A percentile compares a stretch with the other conserved stretches of the same genome.
Conservation (phyloP, 2,797 vertebrate genomes). For the Holocentrus rufus region DNA sequence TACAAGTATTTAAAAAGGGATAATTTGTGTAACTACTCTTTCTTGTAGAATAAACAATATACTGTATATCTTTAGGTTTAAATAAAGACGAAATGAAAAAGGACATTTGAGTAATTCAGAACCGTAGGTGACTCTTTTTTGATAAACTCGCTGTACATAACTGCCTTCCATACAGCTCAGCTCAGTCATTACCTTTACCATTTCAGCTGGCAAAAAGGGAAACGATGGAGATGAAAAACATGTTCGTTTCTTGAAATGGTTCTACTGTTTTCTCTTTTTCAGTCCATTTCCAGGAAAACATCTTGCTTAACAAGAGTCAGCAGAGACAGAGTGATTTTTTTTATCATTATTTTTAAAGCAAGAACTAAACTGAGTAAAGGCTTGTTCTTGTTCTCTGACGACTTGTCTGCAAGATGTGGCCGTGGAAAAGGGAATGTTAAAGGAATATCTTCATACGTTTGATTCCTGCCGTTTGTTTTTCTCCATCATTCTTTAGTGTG, state of each 20-base stretch:
- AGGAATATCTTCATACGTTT: slow-evolving; percentile 25
- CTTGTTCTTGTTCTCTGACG: neutral
- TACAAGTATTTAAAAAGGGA: slow-evolving; percentile 85
- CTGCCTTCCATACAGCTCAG: slow-evolving; percentile 90
- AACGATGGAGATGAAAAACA: slow-evolving; percentile 37
- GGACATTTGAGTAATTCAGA: slow-evolving; percentile 93
- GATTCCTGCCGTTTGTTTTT: slow-evolving; percentile 37
- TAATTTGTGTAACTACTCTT: slow-evolving; percentile 95
- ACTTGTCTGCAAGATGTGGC: neutral
- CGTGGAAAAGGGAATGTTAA: slow-evolving; percentile 1
- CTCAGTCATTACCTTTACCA: slow-evolving; percentile 88
- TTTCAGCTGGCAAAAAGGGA: slow-evolving; percentile 88
- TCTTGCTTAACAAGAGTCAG: slow-evolving; percentile 74
- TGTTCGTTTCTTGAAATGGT: slow-evolving; percentile 53
- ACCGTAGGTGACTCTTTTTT: slow-evolving; percentile 93
- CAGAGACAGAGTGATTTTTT: slow-evolving; percentile 6
- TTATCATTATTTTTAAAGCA: neutral
- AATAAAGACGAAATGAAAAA: slow-evolving; percentile 79
- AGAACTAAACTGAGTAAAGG: neutral
- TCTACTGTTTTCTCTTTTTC: slow-evolving; percentile 83
- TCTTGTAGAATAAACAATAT: slow-evolving; percentile 93
- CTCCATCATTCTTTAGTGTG: slow-evolving; percentile 15
- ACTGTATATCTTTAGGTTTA: slow-evolving; percentile 94
- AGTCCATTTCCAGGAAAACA: slow-evolving; percentile 85
- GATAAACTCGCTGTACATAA: slow-evolving; percentile 96